Evolutionary conservation across 2,888 invertebrate species (phyloP), one percentile per base, ranked within the genome.

Genomic region (Volucella inanis): DNA sequence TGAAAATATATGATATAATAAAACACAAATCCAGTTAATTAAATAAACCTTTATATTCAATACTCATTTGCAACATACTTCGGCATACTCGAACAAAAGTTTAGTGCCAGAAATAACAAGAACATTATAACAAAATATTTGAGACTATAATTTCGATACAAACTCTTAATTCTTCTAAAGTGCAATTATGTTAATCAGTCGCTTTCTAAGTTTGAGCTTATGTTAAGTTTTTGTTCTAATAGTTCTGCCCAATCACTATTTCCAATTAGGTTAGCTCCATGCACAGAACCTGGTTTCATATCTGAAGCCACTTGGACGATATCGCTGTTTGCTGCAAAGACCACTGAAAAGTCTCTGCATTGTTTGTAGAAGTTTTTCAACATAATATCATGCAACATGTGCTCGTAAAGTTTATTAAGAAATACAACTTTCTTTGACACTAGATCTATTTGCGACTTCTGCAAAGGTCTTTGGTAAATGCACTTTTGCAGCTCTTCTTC

Each of bases 351-450:
- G 9, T 76, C 71, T 1, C 77, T 74, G 74, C 89, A 89, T 39
- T 88, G 88, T 9, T 87, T 77, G 71, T 89, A 89, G 57, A 90
- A 89, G 49, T 88, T 88, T 38, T 75, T 82, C 4, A 90, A 76
- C 88, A 90, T 88, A 54, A 88, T 87, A 50, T 89, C 88, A 50
- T 89, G 89, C 43, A 90, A 62, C 57, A 90, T 81, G 67, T 88
- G 87, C 50, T 89, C 89, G 70, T 90, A 88, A 3, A 90, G 81
- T 59, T 89, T 90, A 22, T 89, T 83, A 39, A 89, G 87, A 39
- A 88, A 89, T 15, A 89, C 72, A 0, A 74, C 87, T 68, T 88
- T 88, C 57, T 89, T 90, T 0, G 89, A 87, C 1, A 89, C 49
- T 4, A 87, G 45, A 15, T 87, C 79, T 6, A 87, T 65, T n/a